Base-by-base conservation (phyloP, 2,888 invertebrate species). In the Andricus curvator region DNA sequence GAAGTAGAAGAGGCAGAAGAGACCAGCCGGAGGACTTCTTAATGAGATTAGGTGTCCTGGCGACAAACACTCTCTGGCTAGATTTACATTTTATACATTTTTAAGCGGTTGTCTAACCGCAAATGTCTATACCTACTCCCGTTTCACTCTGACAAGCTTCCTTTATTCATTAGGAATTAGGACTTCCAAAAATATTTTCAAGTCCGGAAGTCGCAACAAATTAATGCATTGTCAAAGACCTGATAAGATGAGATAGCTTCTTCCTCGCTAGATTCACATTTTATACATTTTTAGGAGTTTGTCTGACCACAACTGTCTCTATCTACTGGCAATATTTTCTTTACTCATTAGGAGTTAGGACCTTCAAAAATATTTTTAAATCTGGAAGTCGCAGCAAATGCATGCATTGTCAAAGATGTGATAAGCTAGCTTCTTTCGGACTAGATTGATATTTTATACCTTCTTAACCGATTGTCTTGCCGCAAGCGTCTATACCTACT, bases 21-120 rank as follows among this genome's bases (percentile, higher is more conserved):
- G 85, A 82, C 86, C 80, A 84, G 86, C 82, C 80, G 88, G 90
- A 90, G 92, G 91, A 92, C 91, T 92, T 92, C 89, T 91, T 92
- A 92, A 92, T 92, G 92, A 92, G 92, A 92, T 92, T 92, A 92
- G 89, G 89, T 86, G 88, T 83, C 85, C 86, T 87, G 88, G 85
- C 88, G 91, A 90, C 90, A 90, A 91, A 91, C 91, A 91, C 91
- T 90, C 89, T 90, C 87, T 81, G 89, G 89, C 89, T 89, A 90
- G 89, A 92, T 92, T 92, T 92, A 91, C 92, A 92, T 92, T 92
- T 92, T 91, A 90, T 92, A 91, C 91, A 92, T 92, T 92, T 92
- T 92, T 92, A 92, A 92, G 91, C 85, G 90, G 85, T 86, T 82
- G 85, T 81, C 88, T 86, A 80, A 74, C 77, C 67, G 84, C 79